Evolutionary conservation across 2,113 vertebrate genomes (phyloP), one percentile per base, ranked within the genome.

Genomic region (Sprattus sprattus): DNA sequence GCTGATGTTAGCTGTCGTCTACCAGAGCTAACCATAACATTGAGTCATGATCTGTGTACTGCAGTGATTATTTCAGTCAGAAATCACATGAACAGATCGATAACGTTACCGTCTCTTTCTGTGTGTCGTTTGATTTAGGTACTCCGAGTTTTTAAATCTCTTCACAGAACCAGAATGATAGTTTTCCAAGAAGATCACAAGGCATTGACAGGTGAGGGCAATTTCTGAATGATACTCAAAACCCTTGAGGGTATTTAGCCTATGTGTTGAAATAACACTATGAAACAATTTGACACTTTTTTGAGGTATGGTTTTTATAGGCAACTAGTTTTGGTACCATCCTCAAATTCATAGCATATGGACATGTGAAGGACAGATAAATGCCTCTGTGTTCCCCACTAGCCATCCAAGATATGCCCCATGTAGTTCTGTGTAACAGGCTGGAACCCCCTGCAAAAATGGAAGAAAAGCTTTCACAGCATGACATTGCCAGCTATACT

Each of bases 181-280:
- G 94, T 95, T 2, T 96, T 95, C 85, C 94, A 88, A 93, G 92
- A 94, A 22, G 95, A 96, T 80, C 16, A 85, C 18, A 88, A n/a
- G 87, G 93, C 92, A 52, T 88, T 96, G 86, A 81, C 89, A 86
- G 95, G 95, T 96, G 86, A 32, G 49, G 11, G 28, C 49, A 52
- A 18, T 57, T 6, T 22, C 50, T 13, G 18, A 13, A 22, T 52
- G 18, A 39, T 22, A 25, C 18, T 16, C 57, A 22, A 15, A 49
- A 67, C 44, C 2, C 22, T 8, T 71, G 2, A 39, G 39, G 39
- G 39, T 39, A 39, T 39, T 39, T 39, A 39, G 39, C 39, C 39
- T 25, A 18, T 22, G 20, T 9, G 25, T 45, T n/a, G n/a, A n/a
- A n/a, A n/a, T n/a, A n/a, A n/a, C n/a, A n/a, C n/a, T n/a, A n/a